Evolutionary conservation across 1,140 invertebrate species (phyloP), one percentile per base, ranked within the genome.

Genomic region (Drosophila guanche): DNA sequence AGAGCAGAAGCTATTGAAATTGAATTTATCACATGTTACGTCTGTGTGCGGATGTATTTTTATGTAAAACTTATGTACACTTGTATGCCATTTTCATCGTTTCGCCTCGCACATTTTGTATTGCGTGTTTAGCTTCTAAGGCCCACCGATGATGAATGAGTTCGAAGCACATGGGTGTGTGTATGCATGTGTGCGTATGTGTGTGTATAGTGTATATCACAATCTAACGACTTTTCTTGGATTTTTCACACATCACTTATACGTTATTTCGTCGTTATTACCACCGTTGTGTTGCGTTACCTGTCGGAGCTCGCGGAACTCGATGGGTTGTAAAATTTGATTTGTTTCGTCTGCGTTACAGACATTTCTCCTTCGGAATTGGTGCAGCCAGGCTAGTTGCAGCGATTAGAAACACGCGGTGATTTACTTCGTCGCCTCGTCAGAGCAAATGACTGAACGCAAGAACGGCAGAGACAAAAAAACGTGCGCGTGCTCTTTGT

Each of bases 281-380:
- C 37, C 37, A 52, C 29, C 8, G 29, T 45, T 57, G 37, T 71
- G 14, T 55, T 75, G 63, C 58, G 76, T 74, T 94, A 96, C 95
- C 95, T 96, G 91, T 96, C 95, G 29, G 95, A 96, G 92, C 95
- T 97, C 59, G 95, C 96, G 53, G 95, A 96, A 83, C 95, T 96
- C 50, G 95, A 95, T 76, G 95, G 95, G 92, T 96, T 95, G 56
- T 90, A 90, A 70, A 90, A 90, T 62, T 90, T 90, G 40, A 90
- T 85, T 90, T 90, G 89, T 72, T 90, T 90, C 61, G 76, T 76
- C 71, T 90, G 89, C 22, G 79, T 63, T 41, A 46, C 75, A 88
- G 83, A 88, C 84, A 88, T 88, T 51, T 79, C 76, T 58, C 14
- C 37, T 23, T 46, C 43, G 25, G 22, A 57, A 61, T 68, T 12